phyloP scores from a whole-genome alignment of 1,140 invertebrate species.

The Sarcophaga peregrina region DNA sequence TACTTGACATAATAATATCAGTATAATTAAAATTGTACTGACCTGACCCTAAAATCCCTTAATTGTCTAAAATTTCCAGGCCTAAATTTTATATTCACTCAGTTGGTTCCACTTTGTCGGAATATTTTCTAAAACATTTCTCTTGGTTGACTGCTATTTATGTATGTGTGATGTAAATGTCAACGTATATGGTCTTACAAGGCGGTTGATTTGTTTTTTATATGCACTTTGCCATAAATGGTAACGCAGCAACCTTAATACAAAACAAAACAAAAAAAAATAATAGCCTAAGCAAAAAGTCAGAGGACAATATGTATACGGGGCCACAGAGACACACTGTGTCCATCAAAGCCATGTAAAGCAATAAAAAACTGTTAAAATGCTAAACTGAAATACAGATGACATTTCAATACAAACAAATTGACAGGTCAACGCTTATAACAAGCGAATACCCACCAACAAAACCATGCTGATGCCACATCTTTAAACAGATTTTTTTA shows the following conservation, averaged over 20 bases:
- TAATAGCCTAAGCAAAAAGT: not conserved
- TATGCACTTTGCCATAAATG: constrained; percentile 41
- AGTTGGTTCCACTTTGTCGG: too few relatives aligned
- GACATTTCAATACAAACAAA: constrained; percentile 66
- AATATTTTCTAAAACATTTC: not conserved
- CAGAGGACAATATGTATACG: not conserved
- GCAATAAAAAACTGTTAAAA: constrained; percentile 39
- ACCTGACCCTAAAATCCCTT: too few relatives aligned
- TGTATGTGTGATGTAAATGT: constrained; percentile 11
- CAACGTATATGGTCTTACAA: constrained; percentile 34
- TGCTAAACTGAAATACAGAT: constrained; percentile 47
- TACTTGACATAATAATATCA: too few relatives aligned
- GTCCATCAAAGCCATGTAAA: constrained; percentile 28
- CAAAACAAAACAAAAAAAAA: not conserved
- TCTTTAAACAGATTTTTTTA: constrained; percentile 37
- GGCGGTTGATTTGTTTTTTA: constrained; percentile 30
- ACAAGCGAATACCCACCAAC: constrained; percentile 6
- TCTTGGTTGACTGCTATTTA: not conserved
- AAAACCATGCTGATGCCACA: constrained; percentile 15
- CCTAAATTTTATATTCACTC: too few relatives aligned
- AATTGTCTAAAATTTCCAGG: too few relatives aligned
- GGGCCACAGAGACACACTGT: not conserved
- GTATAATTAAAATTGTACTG: too few relatives aligned
- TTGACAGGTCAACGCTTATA: constrained; percentile 65
- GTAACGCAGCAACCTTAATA: constrained; percentile 8